Conservation (phyloP, 2,113 vertebrate genomes). For the Otus sunia region DNA sequence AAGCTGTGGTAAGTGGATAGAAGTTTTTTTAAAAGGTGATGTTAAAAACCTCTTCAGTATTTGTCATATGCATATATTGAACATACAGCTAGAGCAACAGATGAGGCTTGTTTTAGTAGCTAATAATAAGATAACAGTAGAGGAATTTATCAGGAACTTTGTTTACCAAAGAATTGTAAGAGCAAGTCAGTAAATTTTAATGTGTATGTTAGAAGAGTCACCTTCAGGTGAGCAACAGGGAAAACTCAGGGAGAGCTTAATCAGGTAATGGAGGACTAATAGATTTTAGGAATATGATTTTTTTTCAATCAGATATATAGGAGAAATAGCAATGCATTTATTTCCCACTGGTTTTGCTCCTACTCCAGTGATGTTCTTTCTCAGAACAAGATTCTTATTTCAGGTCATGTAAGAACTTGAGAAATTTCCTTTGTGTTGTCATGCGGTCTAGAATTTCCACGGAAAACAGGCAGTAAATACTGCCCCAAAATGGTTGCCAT, state of each 20-base stretch:
- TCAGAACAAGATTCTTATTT: not conserved
- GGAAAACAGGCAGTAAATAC: accelerated
- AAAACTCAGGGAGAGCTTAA: not conserved
- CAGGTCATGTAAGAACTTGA: not conserved
- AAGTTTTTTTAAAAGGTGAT: not conserved
- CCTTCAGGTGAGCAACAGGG: not conserved
- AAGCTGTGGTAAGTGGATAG: not conserved
- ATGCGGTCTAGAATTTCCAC: accelerated
- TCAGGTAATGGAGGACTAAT: not conserved
- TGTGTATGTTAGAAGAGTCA: accelerated
- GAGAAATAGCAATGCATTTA: not conserved
- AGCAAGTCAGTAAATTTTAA: not conserved
- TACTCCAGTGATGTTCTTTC: accelerated
- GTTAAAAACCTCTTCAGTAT: not conserved
- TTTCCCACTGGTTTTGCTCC: not conserved
- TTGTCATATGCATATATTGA: not conserved
- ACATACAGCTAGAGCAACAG: not conserved
- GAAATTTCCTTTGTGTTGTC: not conserved
- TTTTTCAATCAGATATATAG: not conserved
- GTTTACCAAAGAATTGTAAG: not conserved
- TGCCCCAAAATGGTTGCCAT: accelerated
- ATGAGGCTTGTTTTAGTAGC: not conserved
- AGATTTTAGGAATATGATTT: not conserved
- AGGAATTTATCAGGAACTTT: not conserved
- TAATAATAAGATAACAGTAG: not conserved